Evolutionary conservation across 2,797 vertebrate species (phyloP).

Genomic region (Lophius americanus): DNA sequence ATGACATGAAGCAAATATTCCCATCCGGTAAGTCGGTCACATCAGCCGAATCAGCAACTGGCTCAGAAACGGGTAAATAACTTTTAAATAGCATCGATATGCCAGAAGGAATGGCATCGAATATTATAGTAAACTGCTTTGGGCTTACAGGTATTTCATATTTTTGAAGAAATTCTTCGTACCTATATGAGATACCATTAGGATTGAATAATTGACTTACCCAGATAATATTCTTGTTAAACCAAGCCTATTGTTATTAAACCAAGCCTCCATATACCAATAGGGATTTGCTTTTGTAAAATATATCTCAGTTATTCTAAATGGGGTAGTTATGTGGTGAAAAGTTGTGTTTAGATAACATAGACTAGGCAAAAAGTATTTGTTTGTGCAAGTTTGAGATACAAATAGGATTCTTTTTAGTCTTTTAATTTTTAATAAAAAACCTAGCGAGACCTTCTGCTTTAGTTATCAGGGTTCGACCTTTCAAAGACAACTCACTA

Average conservation of each 20-base stretch:
- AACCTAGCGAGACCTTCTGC: neutral
- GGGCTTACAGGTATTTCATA: neutral
- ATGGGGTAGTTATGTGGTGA: neutral
- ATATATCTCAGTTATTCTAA: neutral
- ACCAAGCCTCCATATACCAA: neutral
- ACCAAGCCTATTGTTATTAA: neutral
- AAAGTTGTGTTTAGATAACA: neutral
- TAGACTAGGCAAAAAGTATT: neutral
- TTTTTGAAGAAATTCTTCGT: neutral
- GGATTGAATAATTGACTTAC: neutral
- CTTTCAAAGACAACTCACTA: neutral
- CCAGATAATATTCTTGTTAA: neutral
- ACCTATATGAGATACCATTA: too few relatives aligned
- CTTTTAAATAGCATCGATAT: too few relatives aligned
- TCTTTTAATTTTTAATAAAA: too few relatives aligned
- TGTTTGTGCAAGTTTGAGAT: neutral
- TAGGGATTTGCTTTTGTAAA: neutral
- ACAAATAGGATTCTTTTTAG: neutral
- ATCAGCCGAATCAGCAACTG: neutral
- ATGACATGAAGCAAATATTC: neutral
- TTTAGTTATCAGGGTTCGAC: neutral
- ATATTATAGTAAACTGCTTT: too few relatives aligned
- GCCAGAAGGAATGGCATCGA: too few relatives aligned
- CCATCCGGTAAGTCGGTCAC: neutral
- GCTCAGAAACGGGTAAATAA: neutral